These are phyloP conservation scores for Lasioglossum calceatum DNA, from an alignment of 2,888 invertebrate genomes.

Conservation along the genomic window DNA sequence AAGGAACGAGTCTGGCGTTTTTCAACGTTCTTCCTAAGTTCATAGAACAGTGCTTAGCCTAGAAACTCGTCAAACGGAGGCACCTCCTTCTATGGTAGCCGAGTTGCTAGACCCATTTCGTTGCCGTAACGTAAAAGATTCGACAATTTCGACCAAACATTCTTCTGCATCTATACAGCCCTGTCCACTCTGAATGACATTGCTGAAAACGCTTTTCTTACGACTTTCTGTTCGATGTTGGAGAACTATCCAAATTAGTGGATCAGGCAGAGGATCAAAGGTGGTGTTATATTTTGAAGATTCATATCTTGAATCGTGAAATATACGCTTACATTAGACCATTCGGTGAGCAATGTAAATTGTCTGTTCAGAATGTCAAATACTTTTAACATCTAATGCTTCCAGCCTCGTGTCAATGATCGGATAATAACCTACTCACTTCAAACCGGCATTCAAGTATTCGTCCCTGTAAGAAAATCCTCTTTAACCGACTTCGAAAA, in stretches of 20 bases:
- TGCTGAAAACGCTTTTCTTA: background rate
- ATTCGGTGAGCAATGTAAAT: too few relatives aligned
- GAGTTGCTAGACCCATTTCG: background rate
- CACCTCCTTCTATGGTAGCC: background rate
- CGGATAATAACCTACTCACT: background rate
- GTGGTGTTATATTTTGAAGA: too few relatives aligned
- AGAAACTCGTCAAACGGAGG: conserved; percentile 56
- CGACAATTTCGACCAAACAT: background rate
- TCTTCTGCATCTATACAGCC: background rate
- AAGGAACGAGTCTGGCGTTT: conserved; percentile 26
- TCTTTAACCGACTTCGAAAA: background rate
- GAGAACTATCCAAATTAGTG: background rate
- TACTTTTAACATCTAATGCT: background rate
- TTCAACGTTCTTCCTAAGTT: conserved; percentile 37
- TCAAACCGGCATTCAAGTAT: background rate
- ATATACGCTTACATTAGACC: too few relatives aligned
- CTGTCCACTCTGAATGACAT: background rate
- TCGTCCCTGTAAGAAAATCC: background rate
- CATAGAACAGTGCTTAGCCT: conserved; percentile 60
- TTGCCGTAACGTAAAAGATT: background rate
- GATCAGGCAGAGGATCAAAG: too few relatives aligned
- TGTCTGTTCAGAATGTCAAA: background rate
- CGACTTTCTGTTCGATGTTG: background rate
- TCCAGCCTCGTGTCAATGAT: background rate
- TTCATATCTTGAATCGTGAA: too few relatives aligned